Conservation (phyloP, 37 sponge, comb jelly and placozoan species). For the Spongilla lacustris region DNA sequence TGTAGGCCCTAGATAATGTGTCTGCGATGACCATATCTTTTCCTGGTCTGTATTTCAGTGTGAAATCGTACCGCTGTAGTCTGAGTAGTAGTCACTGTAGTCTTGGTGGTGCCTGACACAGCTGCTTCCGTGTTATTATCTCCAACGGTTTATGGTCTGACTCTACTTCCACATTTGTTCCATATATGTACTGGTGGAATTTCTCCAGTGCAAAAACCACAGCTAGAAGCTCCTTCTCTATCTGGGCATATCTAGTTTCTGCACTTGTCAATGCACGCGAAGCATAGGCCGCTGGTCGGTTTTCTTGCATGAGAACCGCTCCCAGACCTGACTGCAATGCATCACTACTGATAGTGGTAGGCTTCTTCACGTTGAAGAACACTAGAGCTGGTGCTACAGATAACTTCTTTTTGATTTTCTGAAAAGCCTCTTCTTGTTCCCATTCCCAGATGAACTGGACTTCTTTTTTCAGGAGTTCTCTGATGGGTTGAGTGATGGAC, state of each 20-base stretch:
- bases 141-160: conserved; percentile 50
- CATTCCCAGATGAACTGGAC: conserved; percentile 2
- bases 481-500: conserved; percentile 22
- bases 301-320: conserved; percentile 29
- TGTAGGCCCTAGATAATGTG: conserved; percentile 19
- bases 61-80: conserved; percentile 6
- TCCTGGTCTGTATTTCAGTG: conserved; percentile 2
- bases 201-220: conserved; percentile 35
- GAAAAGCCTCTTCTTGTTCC: conserved; percentile 12
- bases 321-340: conserved; percentile 22
- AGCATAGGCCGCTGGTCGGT: conserved; percentile 25
- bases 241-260: conserved; percentile 37
- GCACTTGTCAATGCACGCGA: conserved; percentile 9
- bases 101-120: conserved; percentile 9
- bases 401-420: conserved; percentile 21
- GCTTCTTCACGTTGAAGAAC: conserved; percentile 18
- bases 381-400: conserved; percentile 22
- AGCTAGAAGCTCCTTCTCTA: conserved; percentile 47
- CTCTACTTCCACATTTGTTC: conserved; percentile 11
- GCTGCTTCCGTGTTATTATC: conserved; percentile 5
- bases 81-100: conserved; percentile 8
- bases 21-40: conserved; percentile 25
- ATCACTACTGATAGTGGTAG: conserved; percentile 8
- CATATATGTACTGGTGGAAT: conserved; percentile 32
- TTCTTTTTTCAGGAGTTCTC: conserved; percentile 11